Evolutionary conservation across 2,888 invertebrate species (phyloP).

Genomic region (Theodoxus fluviatilis): DNA sequence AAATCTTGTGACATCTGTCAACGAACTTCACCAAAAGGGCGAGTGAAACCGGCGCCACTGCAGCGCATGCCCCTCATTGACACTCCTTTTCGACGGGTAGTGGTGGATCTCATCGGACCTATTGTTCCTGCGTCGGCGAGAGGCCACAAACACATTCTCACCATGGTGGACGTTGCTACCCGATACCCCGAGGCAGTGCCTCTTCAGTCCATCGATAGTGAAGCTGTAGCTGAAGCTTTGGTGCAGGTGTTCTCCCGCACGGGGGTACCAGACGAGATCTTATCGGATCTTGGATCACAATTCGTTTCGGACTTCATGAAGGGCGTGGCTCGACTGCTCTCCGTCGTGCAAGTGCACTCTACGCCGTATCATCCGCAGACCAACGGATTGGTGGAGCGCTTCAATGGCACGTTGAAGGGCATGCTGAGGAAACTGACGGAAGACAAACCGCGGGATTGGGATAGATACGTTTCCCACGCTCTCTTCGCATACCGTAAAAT

Average conservation of each 20-base stretch:
- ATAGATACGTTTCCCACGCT: conserved; percentile 30
- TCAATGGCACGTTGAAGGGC: conserved; percentile 30
- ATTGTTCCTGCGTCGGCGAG: conserved; percentile 31
- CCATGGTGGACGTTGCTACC: conserved; percentile 34
- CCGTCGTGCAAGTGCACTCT: not conserved
- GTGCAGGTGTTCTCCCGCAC: conserved; percentile 29
- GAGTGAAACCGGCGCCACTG: conserved; percentile 29
- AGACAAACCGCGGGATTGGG: conserved; percentile 36
- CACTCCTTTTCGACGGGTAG: conserved; percentile 34
- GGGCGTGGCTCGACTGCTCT: too few relatives aligned
- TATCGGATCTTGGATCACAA: conserved; percentile 38
- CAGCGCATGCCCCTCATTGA: conserved; percentile 33
- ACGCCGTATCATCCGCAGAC: conserved; percentile 17
- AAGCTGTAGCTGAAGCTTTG: conserved; percentile 37
- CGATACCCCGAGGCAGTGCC: conserved; percentile 34
- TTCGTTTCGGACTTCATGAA: conserved; percentile 33
- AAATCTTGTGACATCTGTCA: conserved; percentile 38
- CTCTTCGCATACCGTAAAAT: conserved; percentile 25
- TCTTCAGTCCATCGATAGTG: conserved; percentile 29
- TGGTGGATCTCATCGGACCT: conserved; percentile 40
- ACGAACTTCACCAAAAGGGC: conserved; percentile 31
- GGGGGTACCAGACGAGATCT: conserved; percentile 34
- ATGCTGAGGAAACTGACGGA: conserved; percentile 32
- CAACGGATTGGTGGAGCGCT: conserved; percentile 14
- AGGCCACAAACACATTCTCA: conserved; percentile 35